Evolutionary conservation across 1,140 invertebrate genomes (phyloP), one percentile per base, ranked within the genome.

Genomic region (Nephila pilipes): DNA sequence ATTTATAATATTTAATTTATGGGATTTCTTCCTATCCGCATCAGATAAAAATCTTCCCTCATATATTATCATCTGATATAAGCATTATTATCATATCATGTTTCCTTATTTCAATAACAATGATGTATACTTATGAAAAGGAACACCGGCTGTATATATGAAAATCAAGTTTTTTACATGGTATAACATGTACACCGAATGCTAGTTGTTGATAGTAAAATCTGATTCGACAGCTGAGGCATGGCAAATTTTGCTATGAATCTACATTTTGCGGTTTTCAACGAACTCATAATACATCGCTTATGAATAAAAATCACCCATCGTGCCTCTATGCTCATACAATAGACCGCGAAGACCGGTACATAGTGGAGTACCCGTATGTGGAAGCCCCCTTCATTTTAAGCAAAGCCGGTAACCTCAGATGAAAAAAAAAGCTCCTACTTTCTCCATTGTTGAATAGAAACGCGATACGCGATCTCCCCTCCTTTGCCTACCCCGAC

Each of bases 251-350:
- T 75, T 4, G 16, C 65, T 18, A 14, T 32, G 29, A 29, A 32
- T 36, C 65, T 2, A 65, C 25, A 69, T 69, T 79, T 90, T 90
- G 87, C 54, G 87, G 87, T 90, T 90, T 90, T 79, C 87, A 57
- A 29, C 25, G 10, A 25, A 25, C 38, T 54, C 32, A 90, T 65
- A 79, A 90, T 90, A 57, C 69, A 46, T 25, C 54, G 36, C 69
- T 83, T 83, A 90, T 90, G 87, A 90, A 90, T 90, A 79, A 63
- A 79, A 90, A 90, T 80, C 54, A 90, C 87, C 65, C 65, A 54
- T 79, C 69, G 54, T 22, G 87, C 69, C 55, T 55, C 65, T 85
- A 4, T 57, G 25, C 18, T 18, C 14, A 20, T 16, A 46, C 87
- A 80, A 57, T 46, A 80, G 38, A 79, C 32, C 32, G 58, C 14